These are phyloP conservation scores for Picus viridis DNA, from an alignment of 2,797 vertebrate genomes.

Conservation along the genomic window DNA sequence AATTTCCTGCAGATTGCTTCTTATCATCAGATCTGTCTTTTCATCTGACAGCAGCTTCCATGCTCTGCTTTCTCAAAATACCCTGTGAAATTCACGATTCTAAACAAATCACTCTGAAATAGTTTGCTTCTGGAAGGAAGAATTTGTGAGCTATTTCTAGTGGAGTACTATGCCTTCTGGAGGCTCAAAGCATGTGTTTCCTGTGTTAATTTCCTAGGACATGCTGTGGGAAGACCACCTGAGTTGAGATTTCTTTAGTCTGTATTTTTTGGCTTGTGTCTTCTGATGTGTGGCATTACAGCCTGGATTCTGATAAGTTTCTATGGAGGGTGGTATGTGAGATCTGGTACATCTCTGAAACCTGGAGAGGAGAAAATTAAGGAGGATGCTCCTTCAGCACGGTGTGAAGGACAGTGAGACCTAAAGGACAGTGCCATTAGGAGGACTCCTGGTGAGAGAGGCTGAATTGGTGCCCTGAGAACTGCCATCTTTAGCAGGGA, in stretches of 20 bases:
- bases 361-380: not conserved
- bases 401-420: not conserved
- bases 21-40: not conserved
- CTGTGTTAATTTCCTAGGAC: not conserved
- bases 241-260: not conserved
- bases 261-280: not conserved
- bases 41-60: not conserved
- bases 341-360: not conserved
- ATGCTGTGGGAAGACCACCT: not conserved
- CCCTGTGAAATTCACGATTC: not conserved
- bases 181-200: fast-evolving
- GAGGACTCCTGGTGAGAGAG: not conserved
- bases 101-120: not conserved
- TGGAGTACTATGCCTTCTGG: not conserved
- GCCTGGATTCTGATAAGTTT: not conserved
- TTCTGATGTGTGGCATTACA: not conserved
- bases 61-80: not conserved
- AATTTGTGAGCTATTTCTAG: not conserved
- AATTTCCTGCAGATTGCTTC: not conserved
- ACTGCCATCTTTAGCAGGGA: fast-evolving
- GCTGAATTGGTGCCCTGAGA: not conserved
- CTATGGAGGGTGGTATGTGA: not conserved
- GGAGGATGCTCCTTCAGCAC: not conserved
- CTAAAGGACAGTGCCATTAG: not conserved
- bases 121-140: not conserved